Evolutionary conservation across 2,797 vertebrate species (phyloP), one percentile per base, ranked within the genome.

Genomic region (Trematomus bernacchii): DNA sequence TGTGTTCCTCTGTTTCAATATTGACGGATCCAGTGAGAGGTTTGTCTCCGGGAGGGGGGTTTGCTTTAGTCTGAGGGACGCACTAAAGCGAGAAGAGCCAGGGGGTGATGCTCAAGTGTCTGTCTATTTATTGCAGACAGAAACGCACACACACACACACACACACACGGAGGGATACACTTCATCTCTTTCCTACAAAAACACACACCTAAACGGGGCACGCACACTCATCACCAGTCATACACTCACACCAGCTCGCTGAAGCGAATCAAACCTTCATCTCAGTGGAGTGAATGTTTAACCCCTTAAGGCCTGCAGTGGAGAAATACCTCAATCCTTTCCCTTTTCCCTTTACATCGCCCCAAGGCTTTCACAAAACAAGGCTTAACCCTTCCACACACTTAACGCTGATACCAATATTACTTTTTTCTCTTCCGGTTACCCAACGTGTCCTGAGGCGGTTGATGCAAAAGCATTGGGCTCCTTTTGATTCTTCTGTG

Each of bases 21-120:
- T 90, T 91, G 81, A 90, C 91, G 86, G 89, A 91, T 91, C 82
- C 87, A 84, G 90, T 91, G 83, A 85, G 87, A 90, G 87, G 87
- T 89, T 92, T 88, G 87, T 77, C 88, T 91, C 84, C 60, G 40
- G 80, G 77, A 88, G 80, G 77, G 88, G 88, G 84, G 83, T 90
- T 83, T 86, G 87, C 83, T 37, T 37, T 80, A 85, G 86, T 88
- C 87, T 84, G 83, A 91, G 76, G 90, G 76, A 91, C 71, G 87
- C 90, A 90, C 85, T 91, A 90, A 92, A 93, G 91, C 76, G 79
- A 87, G 85, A 83, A 90, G 83, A 90, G 87, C 86, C 87, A 72
- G 73, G 86, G 89, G 90, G 83, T 33, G 50, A 83, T 85, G 79
- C 86, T 90, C 82, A 85, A 90, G 87, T 87, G 84, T 86, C 88